These are phyloP conservation scores for Melitaea cinxia DNA, from an alignment of 1,140 invertebrate species.

Conservation along the genomic window DNA sequence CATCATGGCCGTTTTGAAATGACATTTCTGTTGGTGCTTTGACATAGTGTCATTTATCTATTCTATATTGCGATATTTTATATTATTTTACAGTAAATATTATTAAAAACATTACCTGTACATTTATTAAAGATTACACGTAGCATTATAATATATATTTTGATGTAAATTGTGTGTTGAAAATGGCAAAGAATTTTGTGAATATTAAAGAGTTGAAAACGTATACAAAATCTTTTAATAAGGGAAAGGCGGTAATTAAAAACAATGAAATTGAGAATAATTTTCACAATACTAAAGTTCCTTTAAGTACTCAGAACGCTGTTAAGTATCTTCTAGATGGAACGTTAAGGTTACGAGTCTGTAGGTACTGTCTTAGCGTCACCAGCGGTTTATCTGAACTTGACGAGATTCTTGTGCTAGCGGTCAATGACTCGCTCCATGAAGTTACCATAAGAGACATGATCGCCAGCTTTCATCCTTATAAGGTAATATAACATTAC, in stretches of 20 bases:
- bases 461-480: constrained; percentile 67
- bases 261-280: constrained; percentile 14
- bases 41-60: constrained; percentile 35
- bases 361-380: constrained; percentile 64
- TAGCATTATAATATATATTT: background rate
- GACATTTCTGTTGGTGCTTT: constrained; percentile 28
- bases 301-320: constrained; percentile 63
- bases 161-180: constrained; percentile 12
- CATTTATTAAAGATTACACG: background rate
- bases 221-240: constrained; percentile 24
- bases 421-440: constrained; percentile 51
- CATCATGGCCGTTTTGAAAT: constrained; percentile 32
- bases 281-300: constrained; percentile 18
- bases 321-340: constrained; percentile 64
- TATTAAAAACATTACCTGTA: background rate
- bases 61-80: constrained; percentile 24
- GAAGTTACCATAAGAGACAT: constrained; percentile 68
- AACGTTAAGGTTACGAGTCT: constrained; percentile 62
- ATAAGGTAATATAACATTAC: constrained; percentile 47
- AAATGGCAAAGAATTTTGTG: constrained; percentile 37
- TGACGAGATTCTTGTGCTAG: constrained; percentile 64
- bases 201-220: constrained; percentile 32
- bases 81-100: constrained; percentile 25
- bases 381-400: constrained; percentile 54
- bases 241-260: constrained; percentile 11